Percentiles rank a stretch among this genome's conserved stretches.
Conservation (phyloP, 2,113 vertebrate genomes). For the Nothoprocta perdicaria region DNA sequence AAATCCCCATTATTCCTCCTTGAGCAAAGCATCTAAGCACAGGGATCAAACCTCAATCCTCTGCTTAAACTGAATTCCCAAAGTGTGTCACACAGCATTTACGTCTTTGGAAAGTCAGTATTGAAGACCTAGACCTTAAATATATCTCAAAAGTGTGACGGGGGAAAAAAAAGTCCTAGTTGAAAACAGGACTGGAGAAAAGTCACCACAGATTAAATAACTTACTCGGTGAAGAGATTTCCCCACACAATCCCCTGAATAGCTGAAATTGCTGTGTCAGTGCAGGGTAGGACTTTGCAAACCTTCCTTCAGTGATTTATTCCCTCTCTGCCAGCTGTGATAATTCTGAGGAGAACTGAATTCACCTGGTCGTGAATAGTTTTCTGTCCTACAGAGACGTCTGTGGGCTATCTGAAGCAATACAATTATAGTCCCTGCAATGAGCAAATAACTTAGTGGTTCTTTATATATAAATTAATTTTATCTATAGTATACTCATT, state of each 20-base stretch:
- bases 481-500: neutral
- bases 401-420: slow-evolving; percentile 38
- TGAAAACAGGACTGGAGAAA: neutral
- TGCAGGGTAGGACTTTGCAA: neutral
- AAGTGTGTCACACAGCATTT: neutral
- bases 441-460: slow-evolving; percentile 43
- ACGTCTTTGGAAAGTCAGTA: neutral
- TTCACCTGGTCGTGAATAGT: slow-evolving; percentile 54
- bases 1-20: neutral
- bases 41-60: neutral
- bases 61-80: neutral
- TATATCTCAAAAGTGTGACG: neutral
- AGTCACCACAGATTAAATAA: neutral
- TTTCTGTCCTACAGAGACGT: slow-evolving; percentile 42
- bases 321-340: slow-evolving; percentile 29
- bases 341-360: slow-evolving; percentile 39
- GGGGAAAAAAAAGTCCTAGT: neutral
- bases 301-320: slow-evolving; percentile 40
- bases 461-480: slow-evolving; percentile 19
- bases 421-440: slow-evolving; percentile 19
- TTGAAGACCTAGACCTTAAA: neutral
- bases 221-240: neutral
- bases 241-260: neutral
- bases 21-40: neutral
- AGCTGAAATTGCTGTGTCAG: neutral